phyloP scores from a whole-genome alignment of 92 coral and sea anemone species.

The Palythoa heliodiscus region DNA sequence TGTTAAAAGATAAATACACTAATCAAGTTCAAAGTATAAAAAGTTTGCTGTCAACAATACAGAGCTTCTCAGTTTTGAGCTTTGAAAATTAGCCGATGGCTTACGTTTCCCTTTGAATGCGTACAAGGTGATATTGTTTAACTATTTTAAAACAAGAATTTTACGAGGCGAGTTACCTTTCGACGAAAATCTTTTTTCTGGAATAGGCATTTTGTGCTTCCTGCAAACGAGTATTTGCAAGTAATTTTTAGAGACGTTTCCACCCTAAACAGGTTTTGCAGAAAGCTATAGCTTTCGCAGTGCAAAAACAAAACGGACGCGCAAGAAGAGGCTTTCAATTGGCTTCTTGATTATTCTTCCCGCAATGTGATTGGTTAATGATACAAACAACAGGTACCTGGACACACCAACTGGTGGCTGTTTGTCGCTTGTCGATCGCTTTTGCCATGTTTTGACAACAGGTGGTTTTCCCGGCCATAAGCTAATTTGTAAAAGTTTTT shows the following conservation, averaged over 20 bases:
- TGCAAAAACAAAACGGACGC: constrained; percentile 20
- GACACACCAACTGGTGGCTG: constrained; percentile 33
- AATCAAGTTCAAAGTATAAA: too few species aligned
- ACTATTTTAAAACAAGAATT: neutral
- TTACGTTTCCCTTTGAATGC: neutral
- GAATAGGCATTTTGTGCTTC: constrained; percentile 72
- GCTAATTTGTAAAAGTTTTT: neutral
- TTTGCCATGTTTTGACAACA: neutral
- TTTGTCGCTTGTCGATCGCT: constrained; percentile 14
- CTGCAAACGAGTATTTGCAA: constrained; percentile 1
- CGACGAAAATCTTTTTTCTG: constrained; percentile 67
- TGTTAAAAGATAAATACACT: too few species aligned
- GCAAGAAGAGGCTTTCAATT: neutral
- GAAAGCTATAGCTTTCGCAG: constrained; percentile 13
- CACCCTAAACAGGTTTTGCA: neutral
- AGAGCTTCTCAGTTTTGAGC: too few species aligned
- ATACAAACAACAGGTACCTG: constrained; percentile 26
- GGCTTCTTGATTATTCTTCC: neutral
- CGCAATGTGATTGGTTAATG: constrained; percentile 14
- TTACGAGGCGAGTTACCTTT: constrained; percentile 56
- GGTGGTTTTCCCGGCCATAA: constrained; percentile 43
- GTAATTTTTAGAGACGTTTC: neutral
- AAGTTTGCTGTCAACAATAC: too few species aligned
- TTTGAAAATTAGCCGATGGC: too few species aligned
- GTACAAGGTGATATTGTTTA: neutral